Evolutionary conservation across 2,113 vertebrate species (phyloP).

Genomic region (Brienomyrus longianalis): DNA sequence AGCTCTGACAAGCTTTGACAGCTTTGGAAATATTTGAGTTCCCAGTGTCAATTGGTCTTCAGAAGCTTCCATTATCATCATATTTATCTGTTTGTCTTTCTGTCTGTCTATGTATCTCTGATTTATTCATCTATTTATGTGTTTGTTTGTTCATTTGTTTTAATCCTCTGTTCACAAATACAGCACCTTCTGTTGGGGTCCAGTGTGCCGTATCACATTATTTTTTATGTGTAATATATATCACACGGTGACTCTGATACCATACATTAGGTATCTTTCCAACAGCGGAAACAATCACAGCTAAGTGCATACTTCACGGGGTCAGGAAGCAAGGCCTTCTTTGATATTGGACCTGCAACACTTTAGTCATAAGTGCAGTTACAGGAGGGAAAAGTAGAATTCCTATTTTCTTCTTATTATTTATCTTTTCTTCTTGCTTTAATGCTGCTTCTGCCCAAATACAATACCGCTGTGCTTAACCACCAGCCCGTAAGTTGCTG

Average conservation of each 20-base stretch:
- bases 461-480: background rate
- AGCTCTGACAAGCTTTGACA: background rate
- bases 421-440: background rate
- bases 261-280: background rate
- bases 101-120: background rate
- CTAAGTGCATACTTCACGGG: background rate
- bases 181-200: background rate
- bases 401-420: background rate
- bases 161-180: background rate
- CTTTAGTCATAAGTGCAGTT: background rate
- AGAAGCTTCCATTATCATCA: background rate
- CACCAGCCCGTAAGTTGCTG: background rate
- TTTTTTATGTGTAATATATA: background rate
- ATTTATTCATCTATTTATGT: background rate
- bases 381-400: background rate
- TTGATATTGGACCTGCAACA: background rate
- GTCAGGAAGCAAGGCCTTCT: background rate
- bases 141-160: background rate
- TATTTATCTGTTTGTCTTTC: background rate
- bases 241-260: background rate
- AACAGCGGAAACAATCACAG: background rate
- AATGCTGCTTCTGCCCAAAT: background rate
- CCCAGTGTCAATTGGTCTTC: background rate
- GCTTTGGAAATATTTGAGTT: slow-evolving; percentile 4
- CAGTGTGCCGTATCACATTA: background rate